Evolutionary conservation across 2,888 invertebrate genomes (phyloP).

Genomic region (Folsomia manolachei): DNA sequence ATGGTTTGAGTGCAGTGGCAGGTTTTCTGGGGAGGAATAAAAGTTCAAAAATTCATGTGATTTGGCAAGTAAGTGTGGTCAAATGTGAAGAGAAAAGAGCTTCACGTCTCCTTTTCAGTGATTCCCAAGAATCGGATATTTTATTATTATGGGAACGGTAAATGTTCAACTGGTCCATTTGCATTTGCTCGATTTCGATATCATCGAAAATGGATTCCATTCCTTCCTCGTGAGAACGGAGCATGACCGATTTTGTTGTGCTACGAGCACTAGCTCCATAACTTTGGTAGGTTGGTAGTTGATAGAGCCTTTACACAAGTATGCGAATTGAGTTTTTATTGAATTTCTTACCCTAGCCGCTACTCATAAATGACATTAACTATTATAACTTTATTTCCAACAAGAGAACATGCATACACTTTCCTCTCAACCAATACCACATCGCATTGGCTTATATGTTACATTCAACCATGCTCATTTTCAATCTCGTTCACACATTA

Average conservation of each 20-base stretch:
- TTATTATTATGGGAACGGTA: conserved; percentile 40
- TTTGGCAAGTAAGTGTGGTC: conserved; percentile 29
- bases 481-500: not conserved
- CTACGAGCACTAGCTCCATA: too few relatives aligned
- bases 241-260: conserved; percentile 18
- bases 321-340: conserved; percentile 22
- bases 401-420: conserved; percentile 10
- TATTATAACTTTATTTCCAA: conserved; percentile 17
- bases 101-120: conserved; percentile 24
- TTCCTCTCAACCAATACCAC: not conserved
- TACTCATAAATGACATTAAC: conserved; percentile 20
- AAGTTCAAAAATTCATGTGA: conserved; percentile 43
- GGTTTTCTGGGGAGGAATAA: conserved; percentile 16
- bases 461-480: not conserved
- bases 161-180: conserved; percentile 44
- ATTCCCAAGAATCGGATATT: conserved; percentile 35
- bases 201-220: conserved; percentile 46
- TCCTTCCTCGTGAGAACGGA: conserved; percentile 11
- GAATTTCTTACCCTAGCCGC: conserved; percentile 20
- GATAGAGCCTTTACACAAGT: conserved; percentile 10
- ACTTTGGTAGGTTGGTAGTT: too few relatives aligned
- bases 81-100: conserved; percentile 15
- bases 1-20: not conserved
- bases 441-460: not conserved
- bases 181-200: conserved; percentile 45